Percentiles rank a stretch among this genome's conserved stretches.
These are phyloP conservation scores for Gadus chalcogrammus DNA, from an alignment of 2,113 vertebrate genomes.

Conservation along the genomic window DNA sequence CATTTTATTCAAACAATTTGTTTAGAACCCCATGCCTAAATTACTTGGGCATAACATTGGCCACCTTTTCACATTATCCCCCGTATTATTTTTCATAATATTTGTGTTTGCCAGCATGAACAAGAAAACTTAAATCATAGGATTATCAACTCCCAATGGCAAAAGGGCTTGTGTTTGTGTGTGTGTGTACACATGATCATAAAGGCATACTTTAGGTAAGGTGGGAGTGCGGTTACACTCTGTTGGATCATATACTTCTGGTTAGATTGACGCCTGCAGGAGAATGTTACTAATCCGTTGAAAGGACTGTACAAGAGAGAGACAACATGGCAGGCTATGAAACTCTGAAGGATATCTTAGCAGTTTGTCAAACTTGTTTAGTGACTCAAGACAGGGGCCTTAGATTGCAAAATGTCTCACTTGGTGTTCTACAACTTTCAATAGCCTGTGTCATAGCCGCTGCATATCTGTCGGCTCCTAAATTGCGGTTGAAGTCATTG, in stretches of 20 bases:
- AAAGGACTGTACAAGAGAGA: conserved; percentile 34
- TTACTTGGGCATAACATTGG: no score
- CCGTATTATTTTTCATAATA: no score
- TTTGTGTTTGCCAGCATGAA: no score
- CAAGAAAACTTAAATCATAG: no score
- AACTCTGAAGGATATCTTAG: conserved; percentile 32
- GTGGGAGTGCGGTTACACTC: conserved; percentile 57
- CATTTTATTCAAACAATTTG: no score
- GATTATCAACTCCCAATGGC: no score
- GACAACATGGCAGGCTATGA: conserved; percentile 35
- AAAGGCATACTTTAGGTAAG: conserved; percentile 35
- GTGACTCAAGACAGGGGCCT: conserved; percentile 23
- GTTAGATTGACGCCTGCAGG: conserved; percentile 41
- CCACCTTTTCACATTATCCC: no score
- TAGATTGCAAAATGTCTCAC: conserved; percentile 8
- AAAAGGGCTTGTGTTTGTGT: conserved; percentile 6
- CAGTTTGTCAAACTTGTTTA: conserved; percentile 28
- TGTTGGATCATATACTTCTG: conserved; percentile 56
- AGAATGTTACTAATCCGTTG: conserved; percentile 42
- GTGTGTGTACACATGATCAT: conserved; percentile 1
- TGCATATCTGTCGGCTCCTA: not conserved
- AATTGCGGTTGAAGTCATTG: conserved; percentile 18
- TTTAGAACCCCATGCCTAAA: no score
- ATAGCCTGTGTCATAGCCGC: not conserved
- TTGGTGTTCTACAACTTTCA: not conserved